Percentiles rank a stretch among this genome's conserved stretches.
Conservation (phyloP, 2,888 invertebrate genomes). For the Prostheceraeus crozeri region DNA sequence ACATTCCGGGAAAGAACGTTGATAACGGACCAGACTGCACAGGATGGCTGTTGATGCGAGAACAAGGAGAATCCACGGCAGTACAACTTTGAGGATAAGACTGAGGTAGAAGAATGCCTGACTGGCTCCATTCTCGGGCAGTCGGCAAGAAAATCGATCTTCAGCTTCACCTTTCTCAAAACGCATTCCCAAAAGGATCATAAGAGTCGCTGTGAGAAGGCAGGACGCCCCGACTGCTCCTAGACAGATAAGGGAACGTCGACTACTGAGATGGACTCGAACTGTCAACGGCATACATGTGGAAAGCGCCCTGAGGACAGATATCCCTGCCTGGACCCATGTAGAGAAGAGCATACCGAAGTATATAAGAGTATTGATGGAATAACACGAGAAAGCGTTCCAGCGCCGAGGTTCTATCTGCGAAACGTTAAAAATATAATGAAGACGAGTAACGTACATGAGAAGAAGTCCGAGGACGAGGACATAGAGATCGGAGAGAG, state of each 20-base stretch:
- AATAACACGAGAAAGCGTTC: slow-evolving; percentile 33
- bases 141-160: too few species aligned
- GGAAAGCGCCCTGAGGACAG: slow-evolving; percentile 27
- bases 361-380: slow-evolving; percentile 32
- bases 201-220: not conserved
- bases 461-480: slow-evolving; percentile 34
- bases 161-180: too few species aligned
- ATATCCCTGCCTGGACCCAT: slow-evolving; percentile 36
- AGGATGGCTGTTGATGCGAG: not conserved
- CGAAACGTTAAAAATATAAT: slow-evolving; percentile 19
- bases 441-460: slow-evolving; percentile 31
- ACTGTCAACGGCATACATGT: slow-evolving; percentile 15
- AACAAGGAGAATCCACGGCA: too few species aligned
- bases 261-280: slow-evolving; percentile 19
- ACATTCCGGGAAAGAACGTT: not conserved
- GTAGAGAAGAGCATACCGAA: slow-evolving; percentile 35
- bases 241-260: not conserved
- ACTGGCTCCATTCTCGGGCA: too few species aligned
- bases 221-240: not conserved
- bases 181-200: slow-evolving; percentile 6
- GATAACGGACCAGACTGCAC: slow-evolving; percentile 3
- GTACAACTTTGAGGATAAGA: slow-evolving; percentile 30
- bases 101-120: slow-evolving; percentile 33
- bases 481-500: slow-evolving; percentile 31
- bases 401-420: slow-evolving; percentile 8